Conservation (phyloP, 1,140 invertebrate genomes). For the Heliconius melpomene region DNA sequence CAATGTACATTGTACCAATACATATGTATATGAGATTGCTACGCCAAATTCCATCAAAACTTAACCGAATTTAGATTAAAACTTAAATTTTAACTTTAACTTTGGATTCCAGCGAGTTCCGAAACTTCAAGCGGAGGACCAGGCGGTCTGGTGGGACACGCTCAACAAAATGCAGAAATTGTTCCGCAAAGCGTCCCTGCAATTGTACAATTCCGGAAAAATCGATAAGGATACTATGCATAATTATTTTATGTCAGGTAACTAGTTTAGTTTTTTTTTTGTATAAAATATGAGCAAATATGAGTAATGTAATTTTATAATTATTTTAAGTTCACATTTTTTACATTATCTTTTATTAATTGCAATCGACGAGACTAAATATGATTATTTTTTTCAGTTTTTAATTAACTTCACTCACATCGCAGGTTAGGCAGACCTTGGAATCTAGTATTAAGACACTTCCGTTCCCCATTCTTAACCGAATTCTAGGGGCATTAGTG, state of each 20-base stretch:
- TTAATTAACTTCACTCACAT: no score
- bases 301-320: no score
- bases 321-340: no score
- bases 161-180: slow-evolving; percentile 97
- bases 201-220: slow-evolving; percentile 91
- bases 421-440: no score
- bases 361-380: no score
- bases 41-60: neutral
- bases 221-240: slow-evolving; percentile 97
- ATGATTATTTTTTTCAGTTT: no score
- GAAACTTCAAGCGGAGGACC: slow-evolving; percentile 97
- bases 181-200: slow-evolving; percentile 94
- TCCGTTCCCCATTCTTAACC: no score
- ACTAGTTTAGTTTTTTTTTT: no score
- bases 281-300: no score
- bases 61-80: neutral
- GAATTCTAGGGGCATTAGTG: no score
- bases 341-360: no score
- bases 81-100: neutral
- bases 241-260: slow-evolving; percentile 99
- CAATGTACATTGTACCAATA: neutral
- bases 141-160: slow-evolving; percentile 98
- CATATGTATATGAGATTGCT: neutral
- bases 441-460: no score
- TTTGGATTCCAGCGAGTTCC: slow-evolving; percentile 87